These are phyloP conservation scores for Cydia splendana DNA, from an alignment of 1,140 invertebrate genomes.

Conservation along the genomic window DNA sequence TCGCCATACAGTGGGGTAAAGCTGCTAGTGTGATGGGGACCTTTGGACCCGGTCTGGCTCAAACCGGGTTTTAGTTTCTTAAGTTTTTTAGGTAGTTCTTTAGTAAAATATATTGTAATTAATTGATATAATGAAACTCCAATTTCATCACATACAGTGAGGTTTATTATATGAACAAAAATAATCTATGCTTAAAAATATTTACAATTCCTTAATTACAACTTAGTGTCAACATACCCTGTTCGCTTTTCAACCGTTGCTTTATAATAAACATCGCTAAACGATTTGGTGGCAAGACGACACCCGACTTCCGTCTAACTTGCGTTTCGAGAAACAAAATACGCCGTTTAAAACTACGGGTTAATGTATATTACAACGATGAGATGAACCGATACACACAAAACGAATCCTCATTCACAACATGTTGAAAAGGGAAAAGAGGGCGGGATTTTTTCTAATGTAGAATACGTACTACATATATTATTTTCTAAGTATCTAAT, in stretches of 20 bases:
- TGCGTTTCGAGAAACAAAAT: slow-evolving; percentile 19
- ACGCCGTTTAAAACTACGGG: slow-evolving; percentile 4
- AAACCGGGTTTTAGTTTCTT: too few species aligned
- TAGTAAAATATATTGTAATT: too few species aligned
- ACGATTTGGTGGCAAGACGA: slow-evolving; percentile 62
- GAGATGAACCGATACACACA: slow-evolving; percentile 11
- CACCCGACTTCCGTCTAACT: slow-evolving; percentile 34
- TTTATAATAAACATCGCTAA: slow-evolving; percentile 45
- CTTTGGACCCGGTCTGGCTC: too few species aligned
- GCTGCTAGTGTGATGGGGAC: too few species aligned
- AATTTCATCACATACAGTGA: slow-evolving; percentile 69
- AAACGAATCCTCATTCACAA: slow-evolving; percentile 55
- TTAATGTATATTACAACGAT: slow-evolving; percentile 16
- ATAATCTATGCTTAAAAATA: slow-evolving; percentile 77
- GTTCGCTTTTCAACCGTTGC: slow-evolving; percentile 78
- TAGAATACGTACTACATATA: slow-evolving; percentile 54
- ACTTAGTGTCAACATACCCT: slow-evolving; percentile 76
- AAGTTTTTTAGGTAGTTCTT: too few species aligned
- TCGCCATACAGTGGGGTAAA: too few species aligned
- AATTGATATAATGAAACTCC: slow-evolving; percentile 41
- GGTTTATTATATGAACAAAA: slow-evolving; percentile 78
- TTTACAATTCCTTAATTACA: slow-evolving; percentile 75
- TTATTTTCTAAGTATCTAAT: slow-evolving; percentile 74
- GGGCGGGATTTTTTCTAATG: slow-evolving; percentile 54
- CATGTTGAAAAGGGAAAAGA: slow-evolving; percentile 76